These are phyloP conservation scores for Anthoscopus minutus DNA, from an alignment of 2,113 vertebrate species.

Conservation along the genomic window DNA sequence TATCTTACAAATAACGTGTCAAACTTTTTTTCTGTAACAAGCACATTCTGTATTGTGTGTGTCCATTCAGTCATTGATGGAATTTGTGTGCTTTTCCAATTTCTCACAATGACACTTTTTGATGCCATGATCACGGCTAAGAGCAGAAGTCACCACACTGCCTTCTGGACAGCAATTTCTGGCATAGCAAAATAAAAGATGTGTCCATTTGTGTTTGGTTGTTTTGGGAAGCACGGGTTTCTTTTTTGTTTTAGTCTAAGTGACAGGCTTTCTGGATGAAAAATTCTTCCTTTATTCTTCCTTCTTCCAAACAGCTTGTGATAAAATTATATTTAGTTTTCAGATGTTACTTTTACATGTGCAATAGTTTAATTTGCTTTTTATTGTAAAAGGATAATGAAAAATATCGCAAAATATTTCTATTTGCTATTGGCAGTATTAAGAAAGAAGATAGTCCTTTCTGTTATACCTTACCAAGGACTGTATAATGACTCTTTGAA, in stretches of 20 bases:
- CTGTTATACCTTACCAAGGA: neutral
- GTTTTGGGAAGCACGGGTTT: neutral
- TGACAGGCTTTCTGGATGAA: neutral
- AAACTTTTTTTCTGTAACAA: constrained; percentile 10
- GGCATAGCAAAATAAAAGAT: constrained; percentile 11
- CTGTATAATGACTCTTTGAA: neutral
- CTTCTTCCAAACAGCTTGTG: neutral
- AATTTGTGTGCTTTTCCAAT: constrained; percentile 43
- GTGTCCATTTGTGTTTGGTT: neutral
- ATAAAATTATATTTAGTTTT: neutral
- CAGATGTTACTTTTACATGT: neutral
- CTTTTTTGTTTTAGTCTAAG: neutral
- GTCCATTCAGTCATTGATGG: constrained; percentile 30
- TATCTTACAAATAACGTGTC: constrained; percentile 17
- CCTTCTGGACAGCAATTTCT: constrained; percentile 27
- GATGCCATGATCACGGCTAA: neutral
- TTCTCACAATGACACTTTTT: constrained; percentile 33
- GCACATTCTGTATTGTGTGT: constrained; percentile 5
- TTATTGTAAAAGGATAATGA: neutral
- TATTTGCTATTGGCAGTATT: neutral
- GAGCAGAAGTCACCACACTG: constrained; percentile 2
- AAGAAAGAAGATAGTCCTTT: neutral
- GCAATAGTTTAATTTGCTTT: neutral
- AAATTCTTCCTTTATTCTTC: neutral
- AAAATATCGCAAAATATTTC: neutral